phyloP scores from a whole-genome alignment of 2,888 invertebrate genomes.

The Bombyx huttoni region DNA sequence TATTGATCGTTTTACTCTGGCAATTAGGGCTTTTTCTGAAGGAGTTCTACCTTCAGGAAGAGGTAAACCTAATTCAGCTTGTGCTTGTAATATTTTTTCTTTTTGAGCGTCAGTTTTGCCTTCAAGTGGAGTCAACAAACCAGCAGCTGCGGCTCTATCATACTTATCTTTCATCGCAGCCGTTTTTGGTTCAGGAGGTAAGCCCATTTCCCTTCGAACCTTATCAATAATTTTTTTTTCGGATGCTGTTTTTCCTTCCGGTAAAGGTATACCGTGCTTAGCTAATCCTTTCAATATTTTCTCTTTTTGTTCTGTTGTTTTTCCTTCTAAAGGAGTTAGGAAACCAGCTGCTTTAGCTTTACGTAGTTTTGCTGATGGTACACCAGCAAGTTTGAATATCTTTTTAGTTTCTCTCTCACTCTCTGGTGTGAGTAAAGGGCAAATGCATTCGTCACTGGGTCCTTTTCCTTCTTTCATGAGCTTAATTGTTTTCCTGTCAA shows the following conservation, averaged over 20 bases:
- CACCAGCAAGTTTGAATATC: not conserved
- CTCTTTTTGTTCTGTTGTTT: conserved; percentile 17
- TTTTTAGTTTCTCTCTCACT: conserved; percentile 6
- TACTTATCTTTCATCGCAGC: conserved; percentile 13
- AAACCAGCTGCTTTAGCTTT: conserved; percentile 12
- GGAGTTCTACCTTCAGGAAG: conserved; percentile 23
- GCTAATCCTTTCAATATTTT: conserved; percentile 15
- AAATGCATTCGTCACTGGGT: conserved; percentile 27
- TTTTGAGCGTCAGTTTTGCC: conserved; percentile 16
- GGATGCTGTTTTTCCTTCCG: conserved; percentile 19
- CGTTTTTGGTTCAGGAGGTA: conserved; percentile 21
- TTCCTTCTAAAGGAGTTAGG: conserved; percentile 17
- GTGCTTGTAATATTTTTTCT: conserved; percentile 15
- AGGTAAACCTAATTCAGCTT: conserved; percentile 15
- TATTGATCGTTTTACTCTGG: conserved; percentile 11
- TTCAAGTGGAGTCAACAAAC: conserved; percentile 14
- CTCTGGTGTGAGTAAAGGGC: conserved; percentile 19
- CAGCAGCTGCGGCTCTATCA: conserved; percentile 13
- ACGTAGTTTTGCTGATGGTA: conserved; percentile 10
- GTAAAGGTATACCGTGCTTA: conserved; percentile 12
- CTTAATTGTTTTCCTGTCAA: conserved; percentile 19
- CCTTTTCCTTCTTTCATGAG: conserved; percentile 23
- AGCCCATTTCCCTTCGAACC: conserved; percentile 15
- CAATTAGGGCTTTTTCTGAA: conserved; percentile 22
- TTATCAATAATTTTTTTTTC: conserved; percentile 18